phyloP scores from a whole-genome alignment of 2,888 invertebrate species.

The Camponotus fellah region DNA sequence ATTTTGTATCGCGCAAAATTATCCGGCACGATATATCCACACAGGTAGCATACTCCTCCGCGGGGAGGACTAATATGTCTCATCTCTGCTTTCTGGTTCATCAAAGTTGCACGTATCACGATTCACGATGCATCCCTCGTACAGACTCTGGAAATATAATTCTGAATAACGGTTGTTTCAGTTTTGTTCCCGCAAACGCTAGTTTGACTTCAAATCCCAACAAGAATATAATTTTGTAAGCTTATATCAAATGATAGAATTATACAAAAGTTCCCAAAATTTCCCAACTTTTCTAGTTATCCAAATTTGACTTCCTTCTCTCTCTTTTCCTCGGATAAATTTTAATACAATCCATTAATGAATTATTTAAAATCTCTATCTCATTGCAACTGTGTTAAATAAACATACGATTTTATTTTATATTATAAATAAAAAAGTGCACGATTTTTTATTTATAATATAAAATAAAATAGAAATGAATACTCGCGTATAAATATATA shows the following conservation, averaged over 20 bases:
- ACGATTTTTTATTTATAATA: not conserved
- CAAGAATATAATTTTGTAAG: conserved; percentile 28
- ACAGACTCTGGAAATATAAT: conserved; percentile 44
- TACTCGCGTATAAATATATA: not conserved
- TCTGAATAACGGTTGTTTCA: conserved; percentile 35
- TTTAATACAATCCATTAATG: conserved; percentile 4
- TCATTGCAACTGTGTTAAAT: not conserved
- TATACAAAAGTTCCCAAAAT: conserved; percentile 30
- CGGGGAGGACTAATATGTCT: conserved; percentile 40
- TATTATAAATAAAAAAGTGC: not conserved
- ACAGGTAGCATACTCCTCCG: conserved; percentile 10
- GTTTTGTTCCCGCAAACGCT: conserved; percentile 40
- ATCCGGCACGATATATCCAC: not conserved
- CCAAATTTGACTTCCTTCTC: not conserved
- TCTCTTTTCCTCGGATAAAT: conserved; percentile 3
- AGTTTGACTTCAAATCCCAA: conserved; percentile 31
- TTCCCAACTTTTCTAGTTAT: conserved; percentile 14
- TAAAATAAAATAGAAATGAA: not conserved
- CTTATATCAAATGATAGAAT: conserved; percentile 35
- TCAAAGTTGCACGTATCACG: conserved; percentile 52
- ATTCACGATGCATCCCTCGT: conserved; percentile 32
- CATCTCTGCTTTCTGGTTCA: conserved; percentile 46
- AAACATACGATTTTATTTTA: not conserved
- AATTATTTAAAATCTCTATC: not conserved
- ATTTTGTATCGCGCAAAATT: conserved; percentile 35